Evolutionary conservation across 2,888 invertebrate genomes (phyloP).

Genomic region (Volucella zonaria): DNA sequence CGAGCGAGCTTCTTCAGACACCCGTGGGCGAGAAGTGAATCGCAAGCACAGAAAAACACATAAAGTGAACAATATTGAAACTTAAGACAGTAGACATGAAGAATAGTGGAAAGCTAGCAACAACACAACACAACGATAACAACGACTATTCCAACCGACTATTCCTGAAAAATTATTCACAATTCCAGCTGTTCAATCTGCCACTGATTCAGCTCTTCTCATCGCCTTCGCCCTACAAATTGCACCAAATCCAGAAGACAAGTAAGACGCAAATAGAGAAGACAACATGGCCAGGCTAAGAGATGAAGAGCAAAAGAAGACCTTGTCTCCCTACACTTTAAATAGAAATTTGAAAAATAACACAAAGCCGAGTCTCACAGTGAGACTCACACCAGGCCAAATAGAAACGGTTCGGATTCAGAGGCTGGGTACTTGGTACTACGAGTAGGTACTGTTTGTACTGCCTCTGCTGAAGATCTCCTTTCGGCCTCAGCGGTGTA

Average conservation of each 20-base stretch:
- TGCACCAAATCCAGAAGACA: neutral
- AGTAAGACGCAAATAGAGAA: slow-evolving; percentile 3
- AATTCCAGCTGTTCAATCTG: slow-evolving; percentile 68
- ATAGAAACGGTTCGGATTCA: slow-evolving; percentile 28
- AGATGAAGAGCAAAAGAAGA: neutral
- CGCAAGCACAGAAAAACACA: slow-evolving; percentile 14
- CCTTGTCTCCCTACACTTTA: slow-evolving; percentile 31
- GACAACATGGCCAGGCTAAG: slow-evolving; percentile 2
- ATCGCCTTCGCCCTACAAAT: slow-evolving; percentile 6
- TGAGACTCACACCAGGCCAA: neutral
- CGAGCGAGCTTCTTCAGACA: neutral
- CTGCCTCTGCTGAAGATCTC: slow-evolving; percentile 8
- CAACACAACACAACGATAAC: neutral
- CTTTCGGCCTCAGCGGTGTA: slow-evolving; percentile 41
- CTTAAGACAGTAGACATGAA: slow-evolving; percentile 42
- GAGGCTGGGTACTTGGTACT: neutral
- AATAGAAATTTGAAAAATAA: slow-evolving; percentile 59
- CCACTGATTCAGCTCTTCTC: slow-evolving; percentile 13
- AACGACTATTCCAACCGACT: slow-evolving; percentile 10
- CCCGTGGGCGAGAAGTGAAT: slow-evolving; percentile 7
- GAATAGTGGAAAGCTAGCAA: slow-evolving; percentile 15
- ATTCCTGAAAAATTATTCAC: slow-evolving; percentile 60
- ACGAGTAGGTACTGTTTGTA: neutral
- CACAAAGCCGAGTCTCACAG: slow-evolving; percentile 44
- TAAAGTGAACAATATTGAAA: slow-evolving; percentile 58